A percentile compares a stretch with the other conserved stretches of the same genome.
phyloP scores from a whole-genome alignment of 1,140 invertebrate species.

The Pseudomyrmex gracilis region DNA sequence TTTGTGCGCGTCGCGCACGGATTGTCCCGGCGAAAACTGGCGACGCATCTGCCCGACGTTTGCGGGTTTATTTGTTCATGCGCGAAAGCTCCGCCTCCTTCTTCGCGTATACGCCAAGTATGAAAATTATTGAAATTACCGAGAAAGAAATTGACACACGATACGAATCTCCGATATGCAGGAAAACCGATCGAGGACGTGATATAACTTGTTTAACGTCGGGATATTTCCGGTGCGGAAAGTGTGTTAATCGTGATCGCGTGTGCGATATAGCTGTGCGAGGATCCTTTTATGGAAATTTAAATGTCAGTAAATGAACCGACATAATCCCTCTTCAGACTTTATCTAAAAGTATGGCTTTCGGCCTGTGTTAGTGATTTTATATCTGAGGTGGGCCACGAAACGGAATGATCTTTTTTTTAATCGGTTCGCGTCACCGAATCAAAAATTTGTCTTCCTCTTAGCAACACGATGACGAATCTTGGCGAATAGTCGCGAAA shows the following conservation, averaged over 20 bases:
- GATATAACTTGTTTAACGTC: constrained; percentile 29
- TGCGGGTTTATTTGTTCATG: constrained; percentile 1
- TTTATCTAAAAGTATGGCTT: no score
- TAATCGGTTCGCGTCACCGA: neutral
- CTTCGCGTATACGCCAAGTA: constrained; percentile 2
- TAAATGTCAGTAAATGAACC: no score
- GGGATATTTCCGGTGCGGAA: constrained; percentile 16
- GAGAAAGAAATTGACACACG: neutral
- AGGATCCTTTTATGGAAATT: no score
- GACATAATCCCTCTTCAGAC: no score
- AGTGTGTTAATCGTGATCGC: neutral
- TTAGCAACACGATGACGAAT: neutral
- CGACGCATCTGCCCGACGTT: constrained; percentile 24
- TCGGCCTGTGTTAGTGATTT: neutral
- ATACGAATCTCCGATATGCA: constrained; percentile 1
- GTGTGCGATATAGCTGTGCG: no score
- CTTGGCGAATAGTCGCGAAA: constrained; percentile 2
- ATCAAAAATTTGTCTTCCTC: neutral
- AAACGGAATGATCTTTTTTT: no score
- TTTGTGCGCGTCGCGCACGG: constrained; percentile 39
- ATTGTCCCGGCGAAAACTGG: constrained; percentile 13
- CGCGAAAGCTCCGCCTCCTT: constrained; percentile 1
- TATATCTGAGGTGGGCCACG: no score
- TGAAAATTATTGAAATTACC: constrained; percentile 45
- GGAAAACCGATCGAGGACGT: constrained; percentile 32